phyloP scores from a whole-genome alignment of 2,113 vertebrate species.

The Actenoides lindsayi region DNA sequence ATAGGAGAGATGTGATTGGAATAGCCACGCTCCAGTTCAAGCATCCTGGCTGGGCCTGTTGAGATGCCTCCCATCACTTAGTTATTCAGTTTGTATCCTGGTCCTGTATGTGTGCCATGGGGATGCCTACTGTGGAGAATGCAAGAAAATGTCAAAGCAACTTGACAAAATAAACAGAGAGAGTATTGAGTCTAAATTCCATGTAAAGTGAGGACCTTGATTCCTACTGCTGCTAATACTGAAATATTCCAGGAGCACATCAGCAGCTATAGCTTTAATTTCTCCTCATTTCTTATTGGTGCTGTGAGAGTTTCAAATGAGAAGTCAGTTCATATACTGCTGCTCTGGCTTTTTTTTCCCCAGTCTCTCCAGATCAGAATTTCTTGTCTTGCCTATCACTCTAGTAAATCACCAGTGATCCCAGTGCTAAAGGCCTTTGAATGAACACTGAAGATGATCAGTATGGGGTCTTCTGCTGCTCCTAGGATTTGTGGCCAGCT shows the following conservation, averaged over 20 bases:
- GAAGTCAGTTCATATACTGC: not conserved
- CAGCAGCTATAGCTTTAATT: not conserved
- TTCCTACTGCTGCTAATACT: not conserved
- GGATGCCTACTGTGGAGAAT: not conserved
- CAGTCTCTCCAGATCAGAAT: not conserved
- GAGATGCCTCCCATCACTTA: not conserved
- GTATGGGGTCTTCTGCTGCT: not conserved
- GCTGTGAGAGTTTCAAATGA: not conserved
- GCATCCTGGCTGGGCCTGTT: not conserved
- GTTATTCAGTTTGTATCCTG: not conserved
- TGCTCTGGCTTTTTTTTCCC: not conserved
- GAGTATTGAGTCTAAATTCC: not conserved
- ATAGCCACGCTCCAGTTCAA: not conserved
- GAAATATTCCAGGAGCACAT: not conserved
- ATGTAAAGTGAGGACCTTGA: not conserved
- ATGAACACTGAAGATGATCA: not conserved
- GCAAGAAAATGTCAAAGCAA: not conserved
- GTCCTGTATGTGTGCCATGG: accelerated
- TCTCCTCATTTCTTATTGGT: not conserved
- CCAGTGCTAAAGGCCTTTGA: not conserved
- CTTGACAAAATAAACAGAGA: not conserved
- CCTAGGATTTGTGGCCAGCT: not conserved
- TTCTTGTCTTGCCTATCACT: not conserved
- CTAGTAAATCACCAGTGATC: not conserved
- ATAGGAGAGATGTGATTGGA: not conserved